phyloP scores from a whole-genome alignment of 2,113 vertebrate genomes.

The Chlamydotis undulata region DNA sequence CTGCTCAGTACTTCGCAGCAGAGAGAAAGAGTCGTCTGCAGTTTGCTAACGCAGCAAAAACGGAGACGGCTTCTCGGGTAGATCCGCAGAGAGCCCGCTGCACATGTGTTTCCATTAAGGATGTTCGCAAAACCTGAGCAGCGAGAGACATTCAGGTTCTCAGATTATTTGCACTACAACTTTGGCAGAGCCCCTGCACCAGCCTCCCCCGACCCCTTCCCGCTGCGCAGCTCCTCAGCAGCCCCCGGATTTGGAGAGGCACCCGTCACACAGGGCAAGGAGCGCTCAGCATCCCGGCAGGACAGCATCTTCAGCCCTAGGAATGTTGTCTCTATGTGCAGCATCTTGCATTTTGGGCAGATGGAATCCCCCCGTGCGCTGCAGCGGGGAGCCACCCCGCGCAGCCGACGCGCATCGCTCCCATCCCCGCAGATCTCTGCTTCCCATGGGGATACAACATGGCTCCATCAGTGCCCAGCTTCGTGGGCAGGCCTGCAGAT shows the following conservation, averaged over 20 bases:
- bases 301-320: background rate
- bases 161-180: background rate
- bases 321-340: background rate
- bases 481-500: accelerated
- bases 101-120: slow-evolving; percentile 70
- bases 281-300: background rate
- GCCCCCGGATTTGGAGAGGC: background rate
- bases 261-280: accelerated
- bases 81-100: slow-evolving; percentile 44
- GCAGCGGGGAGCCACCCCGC: accelerated
- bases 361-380: accelerated
- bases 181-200: background rate
- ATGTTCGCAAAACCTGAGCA: slow-evolving; percentile 56
- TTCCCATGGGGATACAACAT: background rate
- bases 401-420: accelerated
- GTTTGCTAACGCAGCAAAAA: slow-evolving; percentile 70
- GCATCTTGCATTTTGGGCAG: background rate
- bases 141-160: slow-evolving; percentile 46
- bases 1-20: slow-evolving; percentile 57
- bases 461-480: background rate
- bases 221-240: accelerated
- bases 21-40: slow-evolving; percentile 47
- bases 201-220: background rate
- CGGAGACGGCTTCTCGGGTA: slow-evolving; percentile 56
- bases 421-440: background rate